Evolutionary conservation across 2,888 invertebrate genomes (phyloP).

Genomic region (Scrobipalpa costella): DNA sequence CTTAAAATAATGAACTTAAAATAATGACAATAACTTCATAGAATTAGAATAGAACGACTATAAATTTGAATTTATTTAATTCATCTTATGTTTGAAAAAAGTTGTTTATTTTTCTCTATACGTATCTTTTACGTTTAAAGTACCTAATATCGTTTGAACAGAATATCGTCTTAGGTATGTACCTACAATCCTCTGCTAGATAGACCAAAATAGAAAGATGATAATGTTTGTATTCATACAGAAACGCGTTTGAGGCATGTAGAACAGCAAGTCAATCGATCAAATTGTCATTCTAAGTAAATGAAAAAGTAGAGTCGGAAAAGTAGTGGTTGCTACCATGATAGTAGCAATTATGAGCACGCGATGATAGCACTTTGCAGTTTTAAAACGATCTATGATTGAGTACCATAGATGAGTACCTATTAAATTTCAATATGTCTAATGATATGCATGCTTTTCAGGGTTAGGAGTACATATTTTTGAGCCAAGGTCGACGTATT

Average conservation of each 20-base stretch:
- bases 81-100: no score
- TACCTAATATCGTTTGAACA: no score
- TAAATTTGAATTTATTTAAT: no score
- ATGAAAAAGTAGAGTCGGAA: constrained; percentile 21
- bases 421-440: background rate
- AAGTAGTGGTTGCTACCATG: constrained; percentile 15
- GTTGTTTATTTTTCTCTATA: no score
- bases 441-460: background rate
- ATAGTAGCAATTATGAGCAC: constrained; percentile 11
- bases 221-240: background rate
- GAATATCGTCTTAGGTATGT: no score
- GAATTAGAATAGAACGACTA: no score
- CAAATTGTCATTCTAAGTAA: constrained; percentile 16
- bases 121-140: no score
- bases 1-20: no score
- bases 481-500: constrained; percentile 22
- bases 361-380: background rate
- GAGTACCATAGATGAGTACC: background rate
- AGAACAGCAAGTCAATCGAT: constrained; percentile 7
- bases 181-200: no score
- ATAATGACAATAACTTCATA: no score
- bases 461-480: background rate
- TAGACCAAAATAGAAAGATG: no score
- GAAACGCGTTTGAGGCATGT: background rate
- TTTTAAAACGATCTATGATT: background rate